Evolutionary conservation across 2,888 invertebrate genomes (phyloP).

Genomic region (Lochmaea crataegi): DNA sequence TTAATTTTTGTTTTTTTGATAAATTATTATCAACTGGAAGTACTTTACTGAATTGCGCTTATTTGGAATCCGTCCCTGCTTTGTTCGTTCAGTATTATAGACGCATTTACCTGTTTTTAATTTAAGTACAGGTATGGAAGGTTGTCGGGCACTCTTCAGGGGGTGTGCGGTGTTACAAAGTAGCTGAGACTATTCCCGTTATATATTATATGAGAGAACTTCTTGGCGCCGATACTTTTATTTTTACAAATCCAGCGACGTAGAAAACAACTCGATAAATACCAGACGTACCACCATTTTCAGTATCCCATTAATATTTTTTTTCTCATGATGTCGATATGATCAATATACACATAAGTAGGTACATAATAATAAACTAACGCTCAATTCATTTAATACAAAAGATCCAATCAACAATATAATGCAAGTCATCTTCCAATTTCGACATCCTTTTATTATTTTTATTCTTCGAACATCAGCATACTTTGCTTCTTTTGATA

Average conservation of each 20-base stretch:
- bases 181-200: constrained; percentile 47
- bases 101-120: constrained; percentile 42
- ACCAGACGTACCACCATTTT: background rate
- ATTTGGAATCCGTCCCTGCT: background rate
- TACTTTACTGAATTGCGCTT: too few relatives aligned
- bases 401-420: constrained; percentile 54
- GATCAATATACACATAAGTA: constrained; percentile 38
- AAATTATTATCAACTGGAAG: too few relatives aligned
- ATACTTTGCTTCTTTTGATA: constrained; percentile 6
- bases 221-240: constrained; percentile 44
- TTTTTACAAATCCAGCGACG: constrained; percentile 26
- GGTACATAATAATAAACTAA: constrained; percentile 28
- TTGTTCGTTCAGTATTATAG: constrained; percentile 28
- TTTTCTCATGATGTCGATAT: constrained; percentile 35
- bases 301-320: background rate
- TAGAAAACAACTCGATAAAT: background rate
- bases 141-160: constrained; percentile 43
- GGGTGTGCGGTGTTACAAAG: constrained; percentile 45
- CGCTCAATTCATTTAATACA: constrained; percentile 49
- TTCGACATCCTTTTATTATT: constrained; percentile 43
- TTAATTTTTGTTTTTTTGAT: too few relatives aligned
- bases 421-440: constrained; percentile 57
- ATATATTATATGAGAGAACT: constrained; percentile 40
- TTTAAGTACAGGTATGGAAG: constrained; percentile 47
- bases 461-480: constrained; percentile 25